Conservation (phyloP, 2,888 invertebrate genomes). For the Gnatocerus cornutus region DNA sequence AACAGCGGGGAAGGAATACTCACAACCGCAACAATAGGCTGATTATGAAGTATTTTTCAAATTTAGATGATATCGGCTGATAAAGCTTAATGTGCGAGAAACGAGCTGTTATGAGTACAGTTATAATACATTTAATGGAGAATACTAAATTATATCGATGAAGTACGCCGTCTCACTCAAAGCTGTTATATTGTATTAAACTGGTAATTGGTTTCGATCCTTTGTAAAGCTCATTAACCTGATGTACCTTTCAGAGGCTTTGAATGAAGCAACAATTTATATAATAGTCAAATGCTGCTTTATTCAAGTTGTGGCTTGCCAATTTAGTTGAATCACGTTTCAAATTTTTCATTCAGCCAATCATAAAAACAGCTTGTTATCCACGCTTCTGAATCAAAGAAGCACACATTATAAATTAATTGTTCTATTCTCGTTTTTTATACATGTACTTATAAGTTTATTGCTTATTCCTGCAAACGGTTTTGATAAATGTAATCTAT, state of each 20-base stretch:
- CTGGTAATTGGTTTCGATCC: slow-evolving; percentile 31
- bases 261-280: slow-evolving; percentile 8
- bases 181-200: slow-evolving; percentile 38
- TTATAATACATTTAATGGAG: slow-evolving; percentile 41
- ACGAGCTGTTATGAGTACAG: slow-evolving; percentile 35
- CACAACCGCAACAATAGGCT: slow-evolving; percentile 6
- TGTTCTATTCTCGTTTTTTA: too few species aligned
- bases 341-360: neutral
- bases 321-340: slow-evolving; percentile 12
- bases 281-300: slow-evolving; percentile 12
- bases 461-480: too few species aligned
- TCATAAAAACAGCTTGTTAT: too few species aligned
- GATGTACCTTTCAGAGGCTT: slow-evolving; percentile 7
- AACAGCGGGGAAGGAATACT: neutral
- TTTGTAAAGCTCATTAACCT: slow-evolving; percentile 34
- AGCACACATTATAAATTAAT: too few species aligned
- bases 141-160: slow-evolving; percentile 30
- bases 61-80: slow-evolving; percentile 32
- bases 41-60: slow-evolving; percentile 24
- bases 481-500: too few species aligned
- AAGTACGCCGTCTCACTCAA: slow-evolving; percentile 7
- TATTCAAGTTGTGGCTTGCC: slow-evolving; percentile 1
- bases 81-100: slow-evolving; percentile 25
- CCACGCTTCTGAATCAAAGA: too few species aligned
- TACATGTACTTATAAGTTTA: too few species aligned